Base-by-base conservation (phyloP, 1,140 invertebrate genomes). In the Hydropsyche tenuis region DNA sequence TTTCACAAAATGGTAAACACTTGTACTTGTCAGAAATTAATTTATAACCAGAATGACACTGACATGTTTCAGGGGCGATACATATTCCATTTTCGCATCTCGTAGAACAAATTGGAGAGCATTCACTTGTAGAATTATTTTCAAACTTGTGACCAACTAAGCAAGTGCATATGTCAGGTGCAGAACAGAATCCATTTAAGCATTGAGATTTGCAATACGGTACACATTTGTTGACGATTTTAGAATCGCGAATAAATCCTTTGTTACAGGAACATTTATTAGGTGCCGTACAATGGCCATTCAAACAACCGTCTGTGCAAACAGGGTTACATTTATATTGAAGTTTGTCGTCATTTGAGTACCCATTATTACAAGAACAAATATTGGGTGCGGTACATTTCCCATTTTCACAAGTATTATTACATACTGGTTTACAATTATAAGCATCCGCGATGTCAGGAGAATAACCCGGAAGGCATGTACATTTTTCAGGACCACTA, bases 331-430 rank as follows among this genome's bases (percentile, higher is more conserved):
- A 87, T 30, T 77, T 76, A 16, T 80, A 78, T n/a, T 16, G 46
- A 12, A 42, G 23, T 9, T 12, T 68, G 16, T 73, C 71, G 62
- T 82, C 72, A 23, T 78, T 80, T 16, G 69, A 60, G 73, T 81
- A 85, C 5, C 84, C 84, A 23, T 6, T 5, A 27, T 68, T 51
- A 16, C 65, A 68, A 7, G 14, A 20, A 45, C 65, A 68, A 7
- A 25, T 22, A 27, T 68, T 23, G 4, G 43, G 43, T 25, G 7
- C 22, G 5, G 46, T 27, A 27, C 65, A 68, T 4, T n/a, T 23
- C 16, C 86, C 85, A 60, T 80, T 81, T 1, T 84, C 82, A 78
- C 89, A 90, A 42, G 85, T 82, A 6, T 86, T 81, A 27, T 80
- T 77, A 78, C 85, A 86, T 20, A 78, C 79, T 0, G 85, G 82